A percentile compares a stretch with the other conserved stretches of the same genome.
Evolutionary conservation across 2,888 invertebrate genomes (phyloP).

Genomic region (Troides oblongomaculatus): DNA sequence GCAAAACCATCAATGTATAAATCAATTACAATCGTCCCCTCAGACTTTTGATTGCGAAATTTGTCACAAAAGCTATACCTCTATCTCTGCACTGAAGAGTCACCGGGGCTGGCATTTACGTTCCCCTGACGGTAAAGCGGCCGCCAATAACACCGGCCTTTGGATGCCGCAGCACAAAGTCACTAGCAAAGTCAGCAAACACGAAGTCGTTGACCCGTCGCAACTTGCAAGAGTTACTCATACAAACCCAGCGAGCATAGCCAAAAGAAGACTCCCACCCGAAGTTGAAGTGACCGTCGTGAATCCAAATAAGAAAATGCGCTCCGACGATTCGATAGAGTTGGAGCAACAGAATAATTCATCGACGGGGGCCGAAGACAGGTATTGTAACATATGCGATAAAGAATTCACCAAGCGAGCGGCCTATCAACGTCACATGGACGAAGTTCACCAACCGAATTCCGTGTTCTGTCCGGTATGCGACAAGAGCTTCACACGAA

Average conservation of each 20-base stretch:
- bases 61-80: constrained; percentile 83
- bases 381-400: constrained; percentile 81
- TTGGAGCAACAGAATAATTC: constrained; percentile 65
- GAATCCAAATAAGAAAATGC: constrained; percentile 73
- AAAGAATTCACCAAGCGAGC: constrained; percentile 82
- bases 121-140: constrained; percentile 77
- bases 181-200: constrained; percentile 74
- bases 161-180: constrained; percentile 80
- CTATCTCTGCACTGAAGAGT: constrained; percentile 83
- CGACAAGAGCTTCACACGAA: constrained; percentile 81
- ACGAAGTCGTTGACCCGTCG: constrained; percentile 65
- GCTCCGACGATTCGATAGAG: constrained; percentile 71
- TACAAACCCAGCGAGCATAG: constrained; percentile 45
- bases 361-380: constrained; percentile 67
- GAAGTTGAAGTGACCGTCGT: constrained; percentile 77
- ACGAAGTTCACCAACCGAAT: constrained; percentile 77
- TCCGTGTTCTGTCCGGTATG: constrained; percentile 82
- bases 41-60: constrained; percentile 81
- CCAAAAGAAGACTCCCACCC: constrained; percentile 70
- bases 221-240: constrained; percentile 56
- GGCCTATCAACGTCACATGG: constrained; percentile 81
- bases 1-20: constrained; percentile 78
- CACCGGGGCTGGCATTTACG: constrained; percentile 85
- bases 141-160: constrained; percentile 73
- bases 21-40: constrained; percentile 55